A percentile compares a stretch with the other conserved stretches of the same genome.
These are phyloP conservation scores for Loriculus beryllinus DNA, from an alignment of 2,797 vertebrate species.

Conservation along the genomic window DNA sequence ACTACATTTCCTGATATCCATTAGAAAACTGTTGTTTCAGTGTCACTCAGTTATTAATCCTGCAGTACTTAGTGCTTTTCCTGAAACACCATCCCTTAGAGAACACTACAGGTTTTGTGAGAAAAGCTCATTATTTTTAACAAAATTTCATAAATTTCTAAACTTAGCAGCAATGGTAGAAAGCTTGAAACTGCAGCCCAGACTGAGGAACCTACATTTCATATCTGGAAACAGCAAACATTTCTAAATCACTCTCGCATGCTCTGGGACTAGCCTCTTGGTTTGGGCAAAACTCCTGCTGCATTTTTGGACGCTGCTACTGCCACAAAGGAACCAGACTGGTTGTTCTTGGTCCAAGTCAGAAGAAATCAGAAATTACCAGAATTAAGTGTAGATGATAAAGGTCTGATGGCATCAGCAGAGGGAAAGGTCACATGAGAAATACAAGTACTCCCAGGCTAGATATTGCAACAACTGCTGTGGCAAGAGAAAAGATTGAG, in stretches of 20 bases:
- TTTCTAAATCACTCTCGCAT: background rate
- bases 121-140: background rate
- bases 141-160: background rate
- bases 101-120: background rate
- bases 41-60: background rate
- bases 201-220: background rate
- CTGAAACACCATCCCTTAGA: background rate
- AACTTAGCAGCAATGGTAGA: background rate
- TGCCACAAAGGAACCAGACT: background rate
- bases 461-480: background rate
- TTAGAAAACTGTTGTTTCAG: background rate
- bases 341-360: background rate
- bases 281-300: background rate
- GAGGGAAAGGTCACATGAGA: background rate
- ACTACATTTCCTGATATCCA: background rate
- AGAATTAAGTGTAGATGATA: background rate
- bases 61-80: background rate
- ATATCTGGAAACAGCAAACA: background rate
- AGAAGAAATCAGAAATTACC: background rate
- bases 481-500: background rate
- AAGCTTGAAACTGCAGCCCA: background rate
- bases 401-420: background rate
- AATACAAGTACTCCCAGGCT: background rate
- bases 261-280: background rate
- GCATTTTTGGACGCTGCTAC: background rate